Evolutionary conservation across 2,797 vertebrate genomes (phyloP).

Genomic region (Erethizon dorsatum): DNA sequence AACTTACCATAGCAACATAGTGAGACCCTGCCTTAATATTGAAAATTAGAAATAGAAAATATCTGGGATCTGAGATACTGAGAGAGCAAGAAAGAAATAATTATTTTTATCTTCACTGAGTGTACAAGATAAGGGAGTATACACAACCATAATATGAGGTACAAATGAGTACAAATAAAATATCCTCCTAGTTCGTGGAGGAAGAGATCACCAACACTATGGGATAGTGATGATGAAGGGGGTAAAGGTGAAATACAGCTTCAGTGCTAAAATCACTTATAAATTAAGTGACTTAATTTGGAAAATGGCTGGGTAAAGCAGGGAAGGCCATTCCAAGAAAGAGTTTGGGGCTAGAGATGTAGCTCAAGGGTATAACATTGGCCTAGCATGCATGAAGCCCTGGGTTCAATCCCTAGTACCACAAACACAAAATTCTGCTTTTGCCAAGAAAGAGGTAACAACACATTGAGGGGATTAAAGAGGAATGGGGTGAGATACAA

Average conservation of each 20-base stretch:
- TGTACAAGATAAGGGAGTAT: background rate
- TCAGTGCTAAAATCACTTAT: background rate
- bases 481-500: background rate
- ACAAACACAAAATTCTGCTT: background rate
- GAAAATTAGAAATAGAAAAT: background rate
- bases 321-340: background rate
- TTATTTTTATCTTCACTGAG: background rate
- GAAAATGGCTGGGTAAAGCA: background rate
- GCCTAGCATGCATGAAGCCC: background rate
- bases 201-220: background rate
- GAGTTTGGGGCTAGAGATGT: background rate
- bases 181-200: background rate
- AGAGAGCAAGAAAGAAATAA: background rate
- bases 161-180: background rate
- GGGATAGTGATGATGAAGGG: background rate
- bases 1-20: background rate
- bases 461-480: background rate
- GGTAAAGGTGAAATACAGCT: background rate
- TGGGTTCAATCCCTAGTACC: background rate
- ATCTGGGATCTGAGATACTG: background rate
- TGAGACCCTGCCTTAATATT: background rate
- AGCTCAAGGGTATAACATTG: background rate
- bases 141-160: background rate
- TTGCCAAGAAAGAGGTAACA: background rate
- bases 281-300: background rate